Evolutionary conservation across 1,140 invertebrate genomes (phyloP), one percentile per base, ranked within the genome.

Genomic region (Paralvinella palmiformis): DNA sequence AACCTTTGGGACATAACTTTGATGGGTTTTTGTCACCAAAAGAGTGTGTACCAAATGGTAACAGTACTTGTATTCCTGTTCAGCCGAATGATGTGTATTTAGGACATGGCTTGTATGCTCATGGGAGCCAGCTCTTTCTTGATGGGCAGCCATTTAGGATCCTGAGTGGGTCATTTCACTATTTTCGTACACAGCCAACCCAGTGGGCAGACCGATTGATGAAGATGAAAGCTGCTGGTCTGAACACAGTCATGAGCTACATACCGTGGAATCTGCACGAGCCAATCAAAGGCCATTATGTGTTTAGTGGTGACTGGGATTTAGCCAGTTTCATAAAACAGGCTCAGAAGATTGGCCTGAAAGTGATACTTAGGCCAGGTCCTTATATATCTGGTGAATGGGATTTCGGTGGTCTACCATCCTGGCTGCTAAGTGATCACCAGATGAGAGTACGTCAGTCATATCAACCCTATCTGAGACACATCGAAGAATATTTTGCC

Each of bases 261-360:
- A 87, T 95, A 0, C 91, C 94, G 76, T 96, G 92, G 92, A 91
- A 88, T 69, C 82, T 86, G 50, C 93, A 96, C 76, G 90, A 96
- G 81, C 88, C 89, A 0, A 81, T 37, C 27, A 7, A 32, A 52
- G 78, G 85, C 45, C 83, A 84, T 56, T 86, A 85, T 71, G 77
- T 83, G 61, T 93, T 92, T 84, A 17, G 10, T 10, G 90, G 87
- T 1, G 88, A 91, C 64, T 84, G 85, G 4, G 88, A 95, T 78
- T 65, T 94, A 27, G 71, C 81, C 24, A 73, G 83, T 62, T 95
- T 92, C 73, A 81, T 96, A 24, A 80, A 85, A 68, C 81, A 86
- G 3, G 92, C 91, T 0, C 83, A 90, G 62, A 85, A 89, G 71
- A 87, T 91, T 74, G 89, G 86, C 67, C 78, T 96, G 24, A 77